Conservation (phyloP, 2,113 vertebrate genomes). For the Coracopsis vasa region DNA sequence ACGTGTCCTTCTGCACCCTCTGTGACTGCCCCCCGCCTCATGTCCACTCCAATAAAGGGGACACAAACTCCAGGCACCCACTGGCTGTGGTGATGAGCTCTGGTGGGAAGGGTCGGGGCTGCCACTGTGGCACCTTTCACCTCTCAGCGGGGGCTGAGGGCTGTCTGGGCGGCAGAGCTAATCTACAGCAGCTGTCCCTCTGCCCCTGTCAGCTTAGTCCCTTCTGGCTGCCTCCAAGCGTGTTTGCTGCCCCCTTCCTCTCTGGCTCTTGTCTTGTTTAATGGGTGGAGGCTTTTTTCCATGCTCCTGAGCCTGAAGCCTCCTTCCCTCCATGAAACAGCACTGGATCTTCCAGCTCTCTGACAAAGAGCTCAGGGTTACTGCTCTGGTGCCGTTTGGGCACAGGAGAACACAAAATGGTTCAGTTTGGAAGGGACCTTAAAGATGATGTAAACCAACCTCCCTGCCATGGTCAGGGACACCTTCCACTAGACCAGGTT, state of each 20-base stretch:
- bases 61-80: accelerated
- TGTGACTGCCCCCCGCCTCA: accelerated
- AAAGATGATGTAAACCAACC: not conserved
- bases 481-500: not conserved
- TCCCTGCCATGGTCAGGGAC: not conserved
- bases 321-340: not conserved
- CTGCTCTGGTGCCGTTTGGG: accelerated
- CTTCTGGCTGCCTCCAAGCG: not conserved
- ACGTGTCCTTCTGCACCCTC: accelerated
- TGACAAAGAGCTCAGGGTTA: no score
- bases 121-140: accelerated
- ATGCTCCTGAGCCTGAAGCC: not conserved
- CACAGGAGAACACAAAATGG: not conserved
- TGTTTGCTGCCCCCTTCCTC: not conserved
- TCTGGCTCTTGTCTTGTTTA: not conserved
- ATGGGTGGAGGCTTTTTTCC: not conserved
- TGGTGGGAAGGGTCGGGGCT: not conserved
- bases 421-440: not conserved
- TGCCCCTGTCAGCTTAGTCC: not conserved
- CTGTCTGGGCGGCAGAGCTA: not conserved
- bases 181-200: constrained; percentile 7
- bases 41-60: constrained; percentile 34
- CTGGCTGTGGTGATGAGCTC: not conserved
- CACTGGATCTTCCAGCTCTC: not conserved
- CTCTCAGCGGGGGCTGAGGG: accelerated